Evolutionary conservation across 2,888 invertebrate genomes (phyloP).

Genomic region (Hemaris fuciformis): DNA sequence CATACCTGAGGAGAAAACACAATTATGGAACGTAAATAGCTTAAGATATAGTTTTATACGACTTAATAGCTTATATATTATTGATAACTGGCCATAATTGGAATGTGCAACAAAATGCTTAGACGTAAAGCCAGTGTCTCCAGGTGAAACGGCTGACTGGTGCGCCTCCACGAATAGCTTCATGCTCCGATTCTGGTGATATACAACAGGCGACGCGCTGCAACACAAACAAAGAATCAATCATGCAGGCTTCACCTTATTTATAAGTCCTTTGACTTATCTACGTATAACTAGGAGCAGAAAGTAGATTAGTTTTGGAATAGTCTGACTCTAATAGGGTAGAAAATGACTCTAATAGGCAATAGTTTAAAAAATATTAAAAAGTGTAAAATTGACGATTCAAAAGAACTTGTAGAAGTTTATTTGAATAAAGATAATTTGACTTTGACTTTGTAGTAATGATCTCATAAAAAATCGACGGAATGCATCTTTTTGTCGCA

Average conservation of each 20-base stretch:
- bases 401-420: too few relatives aligned
- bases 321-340: too few relatives aligned
- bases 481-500: too few relatives aligned
- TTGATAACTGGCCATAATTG: not conserved
- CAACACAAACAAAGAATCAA: conserved; percentile 9
- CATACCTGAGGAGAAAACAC: not conserved
- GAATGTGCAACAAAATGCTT: conserved; percentile 36
- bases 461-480: too few relatives aligned
- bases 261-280: too few relatives aligned
- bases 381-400: too few relatives aligned
- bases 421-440: too few relatives aligned
- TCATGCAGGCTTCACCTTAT: not conserved
- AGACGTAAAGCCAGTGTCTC: conserved; percentile 86
- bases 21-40: not conserved
- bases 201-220: conserved; percentile 85
- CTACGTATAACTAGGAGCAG: too few relatives aligned
- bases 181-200: conserved; percentile 85
- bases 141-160: conserved; percentile 83
- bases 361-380: too few relatives aligned
- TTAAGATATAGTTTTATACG: not conserved
- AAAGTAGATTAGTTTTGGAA: too few relatives aligned
- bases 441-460: too few relatives aligned
- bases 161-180: conserved; percentile 82
- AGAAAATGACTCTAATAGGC: too few relatives aligned
- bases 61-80: not conserved